Base-by-base conservation (phyloP, 92 coral and sea anemone genomes). In the Siderastrea siderea region DNA sequence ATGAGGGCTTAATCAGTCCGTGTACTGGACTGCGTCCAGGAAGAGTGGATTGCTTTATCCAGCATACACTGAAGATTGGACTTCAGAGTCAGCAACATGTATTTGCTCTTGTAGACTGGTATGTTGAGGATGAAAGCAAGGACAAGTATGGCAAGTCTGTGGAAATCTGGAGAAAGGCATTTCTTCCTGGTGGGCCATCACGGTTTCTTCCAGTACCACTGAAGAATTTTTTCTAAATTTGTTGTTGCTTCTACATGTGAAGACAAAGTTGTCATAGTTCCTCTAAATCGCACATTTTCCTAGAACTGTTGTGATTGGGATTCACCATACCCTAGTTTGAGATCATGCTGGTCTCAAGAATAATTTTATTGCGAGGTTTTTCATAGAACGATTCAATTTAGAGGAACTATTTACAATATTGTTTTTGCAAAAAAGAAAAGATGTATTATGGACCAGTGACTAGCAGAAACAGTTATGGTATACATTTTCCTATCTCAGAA, bases 81-180 rank as follows among this genome's bases (percentile, higher is more conserved):
- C 72, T 69, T 4, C 17, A 14, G 8, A 74, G 80, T 14, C 51
- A 38, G 17, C 78, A 87, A 79, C 77, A 73, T 69, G 81, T 77
- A 1, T 86, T 91, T 74, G 93, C 91, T 12, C 59, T 60, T 60
- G 57, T 88, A 15, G 19, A 16, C 50, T 92, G 95, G 92, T 73
- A 88, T 65, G 76, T 61, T 60, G 74, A 48, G 69, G 86, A 86
- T 70, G 85, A 86, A 38, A 75, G 57, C 43, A 58, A 50, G 48
- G 79, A 86, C 72, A 15, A 43, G 16, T 86, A 77, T 68, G 90
- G 85, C 7, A 86, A 86, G 8, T 78, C 90, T 19, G 83, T 74
- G 14, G 47, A 86, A 60, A 77, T 86, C 17, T 84, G 89, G 88
- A 74, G 44, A 44, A 74, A 74, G 47, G 59, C 45, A 74, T 74